Evolutionary conservation across 2,113 vertebrate genomes (phyloP), one percentile per base, ranked within the genome.

Genomic region (Uropsilus gracilis): DNA sequence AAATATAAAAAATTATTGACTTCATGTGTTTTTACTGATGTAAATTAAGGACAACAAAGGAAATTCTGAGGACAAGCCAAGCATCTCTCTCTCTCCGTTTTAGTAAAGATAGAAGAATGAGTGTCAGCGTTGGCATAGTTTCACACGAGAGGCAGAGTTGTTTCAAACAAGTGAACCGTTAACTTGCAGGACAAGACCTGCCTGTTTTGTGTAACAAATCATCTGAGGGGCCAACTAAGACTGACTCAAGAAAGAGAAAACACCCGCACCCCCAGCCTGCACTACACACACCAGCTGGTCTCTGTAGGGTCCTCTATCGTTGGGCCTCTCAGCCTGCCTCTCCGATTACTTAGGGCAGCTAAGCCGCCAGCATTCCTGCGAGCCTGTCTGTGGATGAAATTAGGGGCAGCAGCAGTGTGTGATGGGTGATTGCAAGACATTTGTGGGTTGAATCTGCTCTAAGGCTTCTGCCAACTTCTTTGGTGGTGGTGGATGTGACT

Each of bases 401-500:
- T 84, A 42, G 94, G 75, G 64, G 90, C 91, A 96, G 50, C 17
- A 83, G 59, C 50, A 39, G 55, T 91, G 32, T 89, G 93, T 76
- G 66, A 34, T 68, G 71, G 66, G 59, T 72, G 37, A 82, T 95
- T 68, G 32, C 32, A 85, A 53, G 44, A 5, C 85, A 48, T 28
- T 34, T 89, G 50, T 75, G 63, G 39, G 77, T 81, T 68, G 57
- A 72, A 22, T 42, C 50, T 66, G 44, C 16, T 76, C 26, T 95
- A 76, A 46, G 37, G 5, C 57, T 81, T 86, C 46, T 59, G 37
- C 78, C 76, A 71, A 55, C 37, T 30, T 16, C 20, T 46, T 63
- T 34, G 9, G 44, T 26, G 13, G 32, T 69, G 20, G 24, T 68
- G 34, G 48, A 59, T 8, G 22, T 94, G 39, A 26, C 46, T 77